Base-by-base conservation (phyloP, 2,888 invertebrate species). In the Lissocephala sabroskyi region DNA sequence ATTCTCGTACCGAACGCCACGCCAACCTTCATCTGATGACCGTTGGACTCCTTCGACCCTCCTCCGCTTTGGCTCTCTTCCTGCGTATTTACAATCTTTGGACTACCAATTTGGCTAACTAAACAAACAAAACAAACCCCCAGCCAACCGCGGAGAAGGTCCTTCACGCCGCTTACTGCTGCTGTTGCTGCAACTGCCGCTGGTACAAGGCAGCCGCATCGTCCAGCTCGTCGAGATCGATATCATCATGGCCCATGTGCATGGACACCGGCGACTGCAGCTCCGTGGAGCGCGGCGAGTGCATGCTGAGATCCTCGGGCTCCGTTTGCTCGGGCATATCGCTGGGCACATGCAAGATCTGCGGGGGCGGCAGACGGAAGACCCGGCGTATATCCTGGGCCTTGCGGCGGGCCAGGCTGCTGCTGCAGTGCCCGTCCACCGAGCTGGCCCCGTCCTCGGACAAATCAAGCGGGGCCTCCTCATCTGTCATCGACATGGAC, bases 291-390 rank as follows among this genome's bases (percentile, higher is more conserved):
- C 81, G 79, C 1, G 84, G 81, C 49, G 82, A 79, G 39, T 87
- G 89, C 88, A 95, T 90, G 46, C 94, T 94, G 58, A 96, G 87
- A 82, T 96, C 96, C 82, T 96, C 95, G 5, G 96, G 96, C 83
- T 95, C 95, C 1, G 95, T 95, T 86, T 96, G 96, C 82, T 92
- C 94, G 13, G 95, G 94, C 40, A 89, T 80, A 26, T 78, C 79
- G 52, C 62, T 79, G 49, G 77, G 56, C 37, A 81, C 73, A 49
- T 81, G 85, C 59, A 80, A 70, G 48, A 84, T 81, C 32, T 86
- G 85, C 3, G 85, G 82, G 10, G 84, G 82, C 6, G 85, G 83
- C 37, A 87, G 80, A 10, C 86, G 84, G 56, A 87, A 84, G 1
- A 88, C 86, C 19, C 87, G 84, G 10, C 87, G 82, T n/a, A 87